phyloP scores from a whole-genome alignment of 1,140 invertebrate genomes.

The Bombus fervidus region DNA sequence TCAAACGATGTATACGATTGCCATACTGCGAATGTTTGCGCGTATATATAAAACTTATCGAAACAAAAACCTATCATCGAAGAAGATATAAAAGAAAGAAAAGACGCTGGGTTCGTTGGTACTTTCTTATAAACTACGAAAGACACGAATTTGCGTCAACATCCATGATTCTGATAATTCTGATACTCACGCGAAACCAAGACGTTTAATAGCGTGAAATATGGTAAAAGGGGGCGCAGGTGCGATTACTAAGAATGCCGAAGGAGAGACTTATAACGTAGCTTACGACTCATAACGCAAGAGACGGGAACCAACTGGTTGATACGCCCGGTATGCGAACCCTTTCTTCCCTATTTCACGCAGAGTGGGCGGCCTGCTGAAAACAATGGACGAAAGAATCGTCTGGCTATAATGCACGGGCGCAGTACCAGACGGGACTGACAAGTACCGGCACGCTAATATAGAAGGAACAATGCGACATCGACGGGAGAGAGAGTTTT shows the following conservation, averaged over 20 bases:
- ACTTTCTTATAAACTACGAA: no score
- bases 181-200: no score
- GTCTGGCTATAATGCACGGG: slow-evolving; percentile 46
- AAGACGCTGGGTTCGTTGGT: no score
- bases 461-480: slow-evolving; percentile 57
- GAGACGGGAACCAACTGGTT: slow-evolving; percentile 12
- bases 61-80: no score
- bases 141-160: no score
- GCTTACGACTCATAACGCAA: neutral
- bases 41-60: no score
- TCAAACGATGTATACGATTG: no score
- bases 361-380: slow-evolving; percentile 30
- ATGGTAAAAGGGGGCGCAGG: neutral
- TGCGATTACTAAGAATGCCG: neutral
- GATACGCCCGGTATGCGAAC: slow-evolving; percentile 12
- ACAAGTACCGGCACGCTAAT: slow-evolving; percentile 57
- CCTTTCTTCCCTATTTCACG: slow-evolving; percentile 33
- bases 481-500: slow-evolving; percentile 33
- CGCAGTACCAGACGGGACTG: slow-evolving; percentile 33
- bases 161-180: no score
- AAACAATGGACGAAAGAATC: slow-evolving; percentile 58
- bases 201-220: no score
- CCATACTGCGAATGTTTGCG: no score
- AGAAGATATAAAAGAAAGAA: no score
- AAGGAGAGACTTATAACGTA: neutral